These are phyloP conservation scores for Cercopithecus petaurista DNA, from an alignment of 2,797 vertebrate species.

Conservation along the genomic window DNA sequence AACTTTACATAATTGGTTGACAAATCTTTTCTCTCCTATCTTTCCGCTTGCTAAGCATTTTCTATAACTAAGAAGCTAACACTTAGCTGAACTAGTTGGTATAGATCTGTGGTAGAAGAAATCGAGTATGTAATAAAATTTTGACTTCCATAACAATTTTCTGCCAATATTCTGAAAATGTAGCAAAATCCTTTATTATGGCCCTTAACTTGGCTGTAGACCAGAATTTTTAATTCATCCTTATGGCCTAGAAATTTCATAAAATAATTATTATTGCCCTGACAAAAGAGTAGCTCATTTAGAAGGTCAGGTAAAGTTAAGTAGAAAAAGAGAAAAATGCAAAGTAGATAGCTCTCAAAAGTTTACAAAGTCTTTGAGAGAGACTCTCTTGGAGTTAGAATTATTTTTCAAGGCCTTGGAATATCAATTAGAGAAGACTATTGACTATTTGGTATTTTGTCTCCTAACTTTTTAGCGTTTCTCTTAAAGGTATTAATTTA, in stretches of 20 bases:
- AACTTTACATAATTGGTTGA: not conserved
- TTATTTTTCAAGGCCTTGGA: not conserved
- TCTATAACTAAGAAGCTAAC: not conserved
- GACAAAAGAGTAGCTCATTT: not conserved
- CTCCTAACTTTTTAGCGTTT: conserved; percentile 11
- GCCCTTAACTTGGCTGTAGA: conserved; percentile 1
- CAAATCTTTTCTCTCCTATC: not conserved
- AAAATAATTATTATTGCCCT: not conserved
- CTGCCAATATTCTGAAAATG: not conserved
- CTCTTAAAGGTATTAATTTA: conserved; percentile 27
- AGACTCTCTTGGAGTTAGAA: not conserved
- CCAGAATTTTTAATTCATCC: conserved; percentile 12
- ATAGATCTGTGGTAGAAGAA: not conserved
- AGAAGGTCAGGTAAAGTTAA: not conserved
- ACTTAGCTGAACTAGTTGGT: not conserved
- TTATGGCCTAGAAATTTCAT: conserved; percentile 28
- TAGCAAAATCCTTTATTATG: not conserved
- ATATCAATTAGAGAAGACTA: not conserved
- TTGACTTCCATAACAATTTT: not conserved
- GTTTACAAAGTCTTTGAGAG: not conserved
- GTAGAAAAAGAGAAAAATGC: not conserved
- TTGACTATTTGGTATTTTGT: not conserved
- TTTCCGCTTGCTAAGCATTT: conserved; percentile 28
- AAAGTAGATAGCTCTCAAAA: not conserved
- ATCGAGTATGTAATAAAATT: not conserved